Base-by-base conservation (phyloP, 2,797 vertebrate genomes). In the Yasuhikotakia modesta region DNA sequence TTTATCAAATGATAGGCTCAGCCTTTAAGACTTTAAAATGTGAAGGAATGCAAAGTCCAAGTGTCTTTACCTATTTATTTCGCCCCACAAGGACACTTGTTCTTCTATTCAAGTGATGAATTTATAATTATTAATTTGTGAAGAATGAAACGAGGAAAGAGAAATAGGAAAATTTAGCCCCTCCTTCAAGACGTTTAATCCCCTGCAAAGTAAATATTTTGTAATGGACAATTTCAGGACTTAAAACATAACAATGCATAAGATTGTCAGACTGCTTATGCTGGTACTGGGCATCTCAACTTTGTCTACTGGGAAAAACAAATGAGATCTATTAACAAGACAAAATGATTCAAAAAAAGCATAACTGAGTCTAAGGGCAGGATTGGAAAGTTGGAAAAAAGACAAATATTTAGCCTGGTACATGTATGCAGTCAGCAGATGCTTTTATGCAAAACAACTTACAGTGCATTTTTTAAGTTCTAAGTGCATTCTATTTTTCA, bases 151-250 rank as follows among this genome's bases (percentile, higher is more conserved):
- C 19, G 53, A 77, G 63, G 81, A 74, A 76, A 19, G 30, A 16
- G 19, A 50, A 79, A n/a, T n/a, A 53, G 14, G 70, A 61, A 77
- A 58, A 69, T 83, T 70, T 71, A 64, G 43, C 60, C 61, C 48
- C 35, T 67, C 77, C 82, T 83, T 1, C 79, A 73, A 63, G 6
- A 21, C 73, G 57, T 85, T 60, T 79, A 75, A 82, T 84, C 79
- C 84, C 71, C 70, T 22, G 43, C 61, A 82, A 85, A 82, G 57
- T 80, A 84, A 87, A 88, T 75, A 85, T 80, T 82, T 82, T 73
- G 72, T 82, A 79, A 87, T 81, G 68, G 71, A 69, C 66, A 80
- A 82, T 85, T 85, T 79, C 14, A 68, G 84, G 79, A 77, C 52
- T 83, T 84, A 39, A 78, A 79, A 87, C 82, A 82, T 74, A 24